Percentiles rank a stretch among this genome's conserved stretches.
phyloP scores from a whole-genome alignment of 2,797 vertebrate genomes.

The Pseudopleuronectes americanus region DNA sequence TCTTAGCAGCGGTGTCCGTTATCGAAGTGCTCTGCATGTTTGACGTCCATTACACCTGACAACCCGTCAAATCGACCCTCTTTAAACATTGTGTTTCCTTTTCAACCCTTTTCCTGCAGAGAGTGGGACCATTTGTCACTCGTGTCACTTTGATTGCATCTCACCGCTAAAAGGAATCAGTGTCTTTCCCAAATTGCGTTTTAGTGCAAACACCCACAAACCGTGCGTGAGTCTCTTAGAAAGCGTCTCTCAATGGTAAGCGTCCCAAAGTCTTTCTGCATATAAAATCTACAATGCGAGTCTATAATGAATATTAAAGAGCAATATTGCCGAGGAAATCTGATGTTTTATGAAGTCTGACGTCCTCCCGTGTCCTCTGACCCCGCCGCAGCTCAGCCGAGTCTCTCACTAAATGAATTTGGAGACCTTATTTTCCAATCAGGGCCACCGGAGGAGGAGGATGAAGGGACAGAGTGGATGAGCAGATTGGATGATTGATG shows the following conservation, averaged over 20 bases:
- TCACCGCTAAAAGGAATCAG: conserved; percentile 48
- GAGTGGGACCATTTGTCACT: conserved; percentile 73
- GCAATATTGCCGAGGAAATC: not conserved
- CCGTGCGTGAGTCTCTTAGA: conserved; percentile 9
- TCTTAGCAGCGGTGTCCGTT: conserved; percentile 27
- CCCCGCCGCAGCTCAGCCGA: conserved; percentile 27
- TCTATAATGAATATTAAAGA: conserved; percentile 5
- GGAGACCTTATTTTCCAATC: conserved; percentile 55
- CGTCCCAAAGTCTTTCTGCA: not conserved
- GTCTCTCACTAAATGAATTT: conserved; percentile 58
- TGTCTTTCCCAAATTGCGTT: conserved; percentile 58
- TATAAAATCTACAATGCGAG: conserved; percentile 19
- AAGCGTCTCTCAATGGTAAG: conserved; percentile 28
- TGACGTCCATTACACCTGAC: conserved; percentile 68
- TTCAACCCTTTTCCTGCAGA: conserved; percentile 63
- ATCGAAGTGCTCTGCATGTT: conserved; percentile 45
- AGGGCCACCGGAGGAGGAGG: conserved; percentile 28
- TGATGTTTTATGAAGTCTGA: conserved; percentile 45
- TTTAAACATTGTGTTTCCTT: conserved; percentile 73
- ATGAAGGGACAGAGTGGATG: conserved; percentile 33
- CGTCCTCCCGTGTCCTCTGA: conserved; percentile 44
- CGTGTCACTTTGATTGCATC: conserved; percentile 74
- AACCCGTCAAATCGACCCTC: conserved; percentile 62
- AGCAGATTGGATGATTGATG: conserved; percentile 67
- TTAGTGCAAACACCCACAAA: conserved; percentile 37